Percentiles rank a stretch among this genome's conserved stretches.
These are phyloP conservation scores for Ianthella basta DNA, from an alignment of 37 sponge, comb jelly and placozoan genomes.

Conservation along the genomic window DNA sequence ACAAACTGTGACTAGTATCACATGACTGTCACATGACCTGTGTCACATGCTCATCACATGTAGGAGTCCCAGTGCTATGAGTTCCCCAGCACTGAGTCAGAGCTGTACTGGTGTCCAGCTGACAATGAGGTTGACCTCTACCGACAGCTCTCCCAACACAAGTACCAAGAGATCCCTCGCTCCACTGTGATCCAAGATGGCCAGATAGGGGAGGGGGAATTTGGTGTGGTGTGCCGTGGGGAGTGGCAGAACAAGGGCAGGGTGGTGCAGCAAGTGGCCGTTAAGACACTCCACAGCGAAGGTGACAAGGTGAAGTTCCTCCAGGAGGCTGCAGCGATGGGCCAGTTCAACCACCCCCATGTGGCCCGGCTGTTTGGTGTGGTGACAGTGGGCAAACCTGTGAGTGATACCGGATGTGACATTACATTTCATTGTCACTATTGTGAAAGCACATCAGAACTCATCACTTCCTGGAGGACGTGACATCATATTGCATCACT, in stretches of 20 bases:
- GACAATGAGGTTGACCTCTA: slow-evolving; percentile 14
- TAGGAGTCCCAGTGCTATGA: not conserved
- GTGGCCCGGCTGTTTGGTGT: slow-evolving; percentile 35
- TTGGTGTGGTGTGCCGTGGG: slow-evolving; percentile 16
- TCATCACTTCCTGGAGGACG: too few species aligned
- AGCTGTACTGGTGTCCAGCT: slow-evolving; percentile 26
- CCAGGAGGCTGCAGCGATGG: slow-evolving; percentile 41
- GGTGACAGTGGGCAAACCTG: slow-evolving; percentile 31
- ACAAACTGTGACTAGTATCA: too few species aligned
- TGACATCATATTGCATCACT: too few species aligned
- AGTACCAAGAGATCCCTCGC: slow-evolving; percentile 26
- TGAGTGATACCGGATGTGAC: not conserved
- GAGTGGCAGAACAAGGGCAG: slow-evolving; percentile 10
- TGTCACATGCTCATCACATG: slow-evolving; percentile 10
- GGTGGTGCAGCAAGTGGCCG: slow-evolving; percentile 26
- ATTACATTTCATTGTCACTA: too few species aligned
- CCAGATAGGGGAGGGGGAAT: slow-evolving; percentile 28
- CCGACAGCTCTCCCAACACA: slow-evolving; percentile 26
- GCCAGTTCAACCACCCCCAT: slow-evolving; percentile 41
- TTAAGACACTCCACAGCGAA: slow-evolving; percentile 25
- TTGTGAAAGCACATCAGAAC: too few species aligned
- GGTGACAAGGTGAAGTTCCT: slow-evolving; percentile 37
- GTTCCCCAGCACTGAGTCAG: slow-evolving; percentile 37
- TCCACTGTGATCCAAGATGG: not conserved
- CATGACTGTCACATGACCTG: slow-evolving; percentile 21